Conservation (phyloP, 2,797 vertebrate genomes). For the Scolopax rusticola region DNA sequence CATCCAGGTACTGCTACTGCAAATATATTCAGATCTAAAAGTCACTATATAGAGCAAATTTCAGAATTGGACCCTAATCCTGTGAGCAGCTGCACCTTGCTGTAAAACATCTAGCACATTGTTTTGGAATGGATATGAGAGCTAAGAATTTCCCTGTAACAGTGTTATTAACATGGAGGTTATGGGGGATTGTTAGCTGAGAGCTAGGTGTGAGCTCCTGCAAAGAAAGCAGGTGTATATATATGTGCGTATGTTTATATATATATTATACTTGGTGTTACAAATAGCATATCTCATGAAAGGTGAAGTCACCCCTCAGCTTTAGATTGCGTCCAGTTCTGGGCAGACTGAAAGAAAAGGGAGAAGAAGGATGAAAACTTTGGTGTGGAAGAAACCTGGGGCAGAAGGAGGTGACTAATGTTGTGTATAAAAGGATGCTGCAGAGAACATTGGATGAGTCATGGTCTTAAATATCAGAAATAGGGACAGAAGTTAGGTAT, state of each 20-base stretch:
- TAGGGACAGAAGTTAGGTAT: neutral
- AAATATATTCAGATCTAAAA: neutral
- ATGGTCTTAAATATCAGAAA: neutral
- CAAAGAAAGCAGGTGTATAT: neutral
- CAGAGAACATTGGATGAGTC: neutral
- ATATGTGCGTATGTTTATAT: too few relatives aligned
- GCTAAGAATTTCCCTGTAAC: neutral
- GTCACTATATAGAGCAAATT: neutral
- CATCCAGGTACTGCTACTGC: neutral
- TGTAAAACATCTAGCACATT: fast-evolving
- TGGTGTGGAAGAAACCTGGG: neutral
- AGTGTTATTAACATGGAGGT: fast-evolving
- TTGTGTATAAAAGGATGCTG: neutral
- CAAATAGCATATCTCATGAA: fast-evolving
- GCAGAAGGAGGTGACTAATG: neutral
- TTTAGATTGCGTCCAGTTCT: neutral
- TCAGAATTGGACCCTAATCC: neutral
- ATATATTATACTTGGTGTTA: neutral
- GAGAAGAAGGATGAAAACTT: neutral
- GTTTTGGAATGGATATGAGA: neutral
- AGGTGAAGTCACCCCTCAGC: neutral
- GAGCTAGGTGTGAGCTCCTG: neutral
- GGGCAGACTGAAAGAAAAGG: neutral
- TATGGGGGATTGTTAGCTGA: fast-evolving
- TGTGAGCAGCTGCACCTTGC: neutral